Evolutionary conservation across 2,113 vertebrate species (phyloP).

Genomic region (Perca flavescens): DNA sequence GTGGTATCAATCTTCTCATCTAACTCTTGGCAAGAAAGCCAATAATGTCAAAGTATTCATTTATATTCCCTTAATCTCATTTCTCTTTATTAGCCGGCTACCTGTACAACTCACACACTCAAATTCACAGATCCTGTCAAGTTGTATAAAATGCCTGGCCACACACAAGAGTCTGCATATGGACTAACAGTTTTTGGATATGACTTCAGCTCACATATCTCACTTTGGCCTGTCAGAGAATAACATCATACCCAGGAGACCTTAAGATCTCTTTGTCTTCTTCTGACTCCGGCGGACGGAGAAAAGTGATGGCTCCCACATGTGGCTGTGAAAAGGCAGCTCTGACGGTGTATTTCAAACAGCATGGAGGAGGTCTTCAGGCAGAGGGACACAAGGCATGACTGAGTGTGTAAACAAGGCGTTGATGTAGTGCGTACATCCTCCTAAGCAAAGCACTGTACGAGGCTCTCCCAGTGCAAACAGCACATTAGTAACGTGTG

Average conservation of each 20-base stretch:
- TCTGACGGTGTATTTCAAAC: slow-evolving; percentile 64
- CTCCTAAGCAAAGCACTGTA: slow-evolving; percentile 31
- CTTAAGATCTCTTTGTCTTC: slow-evolving; percentile 50
- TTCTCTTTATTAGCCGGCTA: not conserved
- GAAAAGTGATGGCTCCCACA: slow-evolving; percentile 72
- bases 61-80: not conserved
- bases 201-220: slow-evolving; percentile 57
- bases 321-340: slow-evolving; percentile 66
- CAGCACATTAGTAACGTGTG: slow-evolving; percentile 38
- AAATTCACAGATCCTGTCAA: not conserved
- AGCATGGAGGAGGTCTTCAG: slow-evolving; percentile 62
- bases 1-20: not conserved
- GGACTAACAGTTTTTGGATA: slow-evolving; percentile 19
- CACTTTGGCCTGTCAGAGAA: slow-evolving; percentile 50
- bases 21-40: not conserved
- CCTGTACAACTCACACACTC: slow-evolving; percentile 6
- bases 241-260: slow-evolving; percentile 50
- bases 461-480: slow-evolving; percentile 30
- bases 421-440: slow-evolving; percentile 62
- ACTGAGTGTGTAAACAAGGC: slow-evolving; percentile 69
- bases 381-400: slow-evolving; percentile 61
- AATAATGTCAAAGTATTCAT: not conserved
- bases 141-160: slow-evolving; percentile 16
- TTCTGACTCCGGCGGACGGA: slow-evolving; percentile 53
- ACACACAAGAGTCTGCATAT: slow-evolving; percentile 37